Evolutionary conservation across 2,113 vertebrate species (phyloP), one percentile per base, ranked within the genome.

Genomic region (Daphoenositta chrysoptera): DNA sequence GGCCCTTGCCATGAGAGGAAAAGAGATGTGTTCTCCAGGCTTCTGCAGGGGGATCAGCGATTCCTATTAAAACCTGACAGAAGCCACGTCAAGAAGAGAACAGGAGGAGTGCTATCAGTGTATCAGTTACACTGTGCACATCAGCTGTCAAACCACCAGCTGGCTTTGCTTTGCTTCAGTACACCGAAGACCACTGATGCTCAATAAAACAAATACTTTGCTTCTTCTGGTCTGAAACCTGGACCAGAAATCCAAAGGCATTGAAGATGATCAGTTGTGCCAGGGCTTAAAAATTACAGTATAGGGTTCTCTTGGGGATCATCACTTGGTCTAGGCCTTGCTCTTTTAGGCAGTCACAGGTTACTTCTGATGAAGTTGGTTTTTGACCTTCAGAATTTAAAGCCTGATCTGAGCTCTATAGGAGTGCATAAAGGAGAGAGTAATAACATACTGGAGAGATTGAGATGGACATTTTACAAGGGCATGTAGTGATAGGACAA

Each of bases 11-110:
- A 14, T 20, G 40, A 44, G 15, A 80, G 17, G 26, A 45, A 69
- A 37, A 65, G 20, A 47, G 18, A 64, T 6, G 2, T 23, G 15
- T 3, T 87, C 4, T 35, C 31, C 33, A 53, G 13, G 47, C 13
- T 66, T 66, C 23, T 0, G 0, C 26, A 6, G 3, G 45, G 26
- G 5, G 9, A 26, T 28, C 28, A 44, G 13, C 17, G 15, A 57
- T 60, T 68, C 44, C 11, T 35, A 5, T 15, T 26, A 48, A 69
- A 75, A 37, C 4, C 35, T 78, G 42, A 33, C 28, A 87, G 64
- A 89, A 92, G 54, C 13, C 11, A 39, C 3, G 11, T 68, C 47
- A 82, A 73, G 68, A 47, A 72, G 13, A 0, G 1, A 57, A 33
- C 42, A 45, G 31, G 12, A 75, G 24, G 9, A 45, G 6, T 37